These are phyloP conservation scores for Brachyptera risi DNA, from an alignment of 2,888 invertebrate genomes.

Conservation along the genomic window DNA sequence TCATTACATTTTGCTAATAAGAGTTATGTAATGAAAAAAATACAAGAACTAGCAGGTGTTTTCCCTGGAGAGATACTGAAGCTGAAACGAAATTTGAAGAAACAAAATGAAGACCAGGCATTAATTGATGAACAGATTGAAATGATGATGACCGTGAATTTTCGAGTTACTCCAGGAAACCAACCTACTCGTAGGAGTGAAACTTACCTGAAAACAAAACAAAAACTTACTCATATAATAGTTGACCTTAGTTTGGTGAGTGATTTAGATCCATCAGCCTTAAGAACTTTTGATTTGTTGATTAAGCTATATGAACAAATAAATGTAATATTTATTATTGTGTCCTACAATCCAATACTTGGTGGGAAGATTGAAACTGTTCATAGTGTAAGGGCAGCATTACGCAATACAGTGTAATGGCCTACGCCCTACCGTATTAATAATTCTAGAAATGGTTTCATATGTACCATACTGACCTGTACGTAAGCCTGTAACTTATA, in stretches of 20 bases:
- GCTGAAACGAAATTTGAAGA: too few species aligned
- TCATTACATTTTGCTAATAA: not conserved
- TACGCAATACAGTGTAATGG: too few species aligned
- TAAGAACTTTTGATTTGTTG: not conserved
- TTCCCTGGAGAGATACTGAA: not conserved
- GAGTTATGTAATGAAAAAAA: not conserved
- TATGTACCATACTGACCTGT: too few species aligned
- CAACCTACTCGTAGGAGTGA: too few species aligned
- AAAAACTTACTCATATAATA: not conserved
- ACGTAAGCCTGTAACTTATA: too few species aligned
- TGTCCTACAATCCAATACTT: not conserved
- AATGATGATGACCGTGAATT: not conserved
- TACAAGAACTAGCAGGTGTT: not conserved
- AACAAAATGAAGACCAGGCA: not conserved
- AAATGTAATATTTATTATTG: not conserved
- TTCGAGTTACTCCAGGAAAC: not conserved
- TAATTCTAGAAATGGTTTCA: too few species aligned
- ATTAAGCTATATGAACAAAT: not conserved
- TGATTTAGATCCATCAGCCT: not conserved
- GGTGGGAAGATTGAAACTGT: not conserved
- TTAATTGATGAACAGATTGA: too few species aligned
- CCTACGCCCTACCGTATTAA: too few species aligned
- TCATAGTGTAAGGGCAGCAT: not conserved
- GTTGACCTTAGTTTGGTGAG: not conserved
- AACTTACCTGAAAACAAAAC: not conserved